phyloP scores from a whole-genome alignment of 1,140 invertebrate species.

The Melanaphis sacchari region DNA sequence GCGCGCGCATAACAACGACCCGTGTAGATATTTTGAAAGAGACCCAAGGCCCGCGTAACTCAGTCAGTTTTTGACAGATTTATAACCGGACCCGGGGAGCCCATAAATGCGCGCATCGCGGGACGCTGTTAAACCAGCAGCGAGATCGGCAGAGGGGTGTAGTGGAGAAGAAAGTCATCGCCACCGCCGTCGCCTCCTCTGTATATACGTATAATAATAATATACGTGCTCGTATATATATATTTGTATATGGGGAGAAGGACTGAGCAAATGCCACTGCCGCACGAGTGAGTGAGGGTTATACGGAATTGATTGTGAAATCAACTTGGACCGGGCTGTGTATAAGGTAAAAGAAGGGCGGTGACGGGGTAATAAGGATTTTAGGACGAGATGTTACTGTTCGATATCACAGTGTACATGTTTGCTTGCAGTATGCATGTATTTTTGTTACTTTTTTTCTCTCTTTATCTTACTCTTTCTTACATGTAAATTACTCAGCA shows the following conservation, averaged over 20 bases:
- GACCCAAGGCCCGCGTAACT: constrained; percentile 56
- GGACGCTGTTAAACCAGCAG: constrained; percentile 33
- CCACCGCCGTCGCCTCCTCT: background rate
- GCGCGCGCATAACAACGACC: constrained; percentile 29
- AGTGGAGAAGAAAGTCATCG: constrained; percentile 33
- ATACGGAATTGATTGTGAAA: constrained; percentile 51
- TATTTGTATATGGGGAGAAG: background rate
- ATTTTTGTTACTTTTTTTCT: constrained; percentile 39
- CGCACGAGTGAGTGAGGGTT: constrained; percentile 16
- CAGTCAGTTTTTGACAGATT: constrained; percentile 58
- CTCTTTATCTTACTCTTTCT: background rate
- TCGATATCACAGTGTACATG: constrained; percentile 24
- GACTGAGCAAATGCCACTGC: background rate
- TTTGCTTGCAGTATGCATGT: background rate
- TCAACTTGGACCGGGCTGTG: background rate
- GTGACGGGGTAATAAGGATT: constrained; percentile 46
- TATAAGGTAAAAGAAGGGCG: background rate
- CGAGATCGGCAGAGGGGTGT: background rate
- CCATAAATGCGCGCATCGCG: constrained; percentile 52
- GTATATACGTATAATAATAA: background rate
- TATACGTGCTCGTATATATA: background rate
- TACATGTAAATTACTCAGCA: background rate
- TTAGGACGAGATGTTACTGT: constrained; percentile 43
- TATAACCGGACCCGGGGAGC: constrained; percentile 55
- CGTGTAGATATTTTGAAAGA: constrained; percentile 53